Evolutionary conservation across 2,797 vertebrate species (phyloP), one percentile per base, ranked within the genome.

Genomic region (Adrianichthys oophorus): DNA sequence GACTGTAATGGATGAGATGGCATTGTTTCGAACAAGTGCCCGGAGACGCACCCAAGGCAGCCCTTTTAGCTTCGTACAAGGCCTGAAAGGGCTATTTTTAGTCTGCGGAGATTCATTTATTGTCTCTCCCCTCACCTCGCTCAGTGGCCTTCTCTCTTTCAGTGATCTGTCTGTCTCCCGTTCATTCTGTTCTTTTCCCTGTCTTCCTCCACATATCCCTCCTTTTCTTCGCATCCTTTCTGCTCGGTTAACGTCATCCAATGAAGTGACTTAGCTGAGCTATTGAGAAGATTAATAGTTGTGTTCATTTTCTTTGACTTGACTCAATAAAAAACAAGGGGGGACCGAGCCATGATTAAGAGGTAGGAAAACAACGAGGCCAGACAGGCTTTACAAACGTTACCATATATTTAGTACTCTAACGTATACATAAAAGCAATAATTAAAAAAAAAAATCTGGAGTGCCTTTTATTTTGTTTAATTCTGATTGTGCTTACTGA

Each of bases 11-110:
- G 78, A 87, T 88, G 84, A 85, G 72, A 72, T 71, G 53, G 67
- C 51, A 59, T 84, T 78, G 84, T 87, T 76, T 89, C 74, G 86
- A 91, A 90, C 86, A 86, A 89, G 85, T 89, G 82, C 79, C 85
- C 78, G 72, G 82, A 87, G 87, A 89, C 80, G 76, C 71, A 70
- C 66, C 72, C 72, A 72, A 87, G 78, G 80, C 76, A 80, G 73
- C 70, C 72, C 83, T 90, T 82, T 91, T 91, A 72, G 72, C 60
- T 41, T 59, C 51, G 72, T 79, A 70, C 67, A 65, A 57, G 74
- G 83, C 78, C 89, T 79, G 74, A 71, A 52, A 51, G 64, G 2
- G 68, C 78, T 91, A 89, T 91, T 89, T 90, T 86, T 90, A 90
- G 87, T 77, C 69, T 57, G 50, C 79, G 65, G 48, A 70, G 56